These are phyloP conservation scores for Vulpes ferrilata DNA, from an alignment of 2,113 vertebrate genomes.

Conservation along the genomic window DNA sequence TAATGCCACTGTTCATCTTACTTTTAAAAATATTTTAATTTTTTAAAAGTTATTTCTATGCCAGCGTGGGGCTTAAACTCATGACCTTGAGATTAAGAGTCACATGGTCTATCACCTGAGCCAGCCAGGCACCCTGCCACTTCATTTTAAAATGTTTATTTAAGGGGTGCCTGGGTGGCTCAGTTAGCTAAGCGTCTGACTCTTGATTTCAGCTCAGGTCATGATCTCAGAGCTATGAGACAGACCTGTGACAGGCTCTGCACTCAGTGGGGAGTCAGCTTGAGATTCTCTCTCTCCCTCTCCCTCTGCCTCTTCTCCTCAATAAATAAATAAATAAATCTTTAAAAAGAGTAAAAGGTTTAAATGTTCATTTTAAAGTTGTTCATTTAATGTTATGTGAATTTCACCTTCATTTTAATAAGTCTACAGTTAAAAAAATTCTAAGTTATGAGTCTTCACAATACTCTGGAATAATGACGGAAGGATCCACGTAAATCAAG, in stretches of 20 bases:
- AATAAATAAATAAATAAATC: background rate
- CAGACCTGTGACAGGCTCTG: background rate
- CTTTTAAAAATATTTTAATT: background rate
- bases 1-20: conserved; percentile 39
- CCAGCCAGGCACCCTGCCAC: background rate
- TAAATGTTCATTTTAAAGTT: conserved; percentile 35
- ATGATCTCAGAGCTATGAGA: background rate
- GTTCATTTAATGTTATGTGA: conserved; percentile 6
- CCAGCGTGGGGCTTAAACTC: background rate
- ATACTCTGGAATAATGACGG: conserved; percentile 3
- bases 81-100: background rate
- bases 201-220: background rate
- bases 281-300: background rate
- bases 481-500: conserved; percentile 2
- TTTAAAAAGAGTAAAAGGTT: background rate
- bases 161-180: background rate
- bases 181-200: background rate
- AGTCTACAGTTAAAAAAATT: background rate
- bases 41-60: background rate
- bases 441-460: conserved; percentile 3
- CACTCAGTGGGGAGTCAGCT: background rate
- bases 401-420: conserved; percentile 16
- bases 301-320: background rate
- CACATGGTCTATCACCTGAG: background rate
- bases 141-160: background rate